A percentile compares a stretch with the other conserved stretches of the same genome.
Evolutionary conservation across 2,888 invertebrate genomes (phyloP).

Genomic region (Dryadula phaetusa): DNA sequence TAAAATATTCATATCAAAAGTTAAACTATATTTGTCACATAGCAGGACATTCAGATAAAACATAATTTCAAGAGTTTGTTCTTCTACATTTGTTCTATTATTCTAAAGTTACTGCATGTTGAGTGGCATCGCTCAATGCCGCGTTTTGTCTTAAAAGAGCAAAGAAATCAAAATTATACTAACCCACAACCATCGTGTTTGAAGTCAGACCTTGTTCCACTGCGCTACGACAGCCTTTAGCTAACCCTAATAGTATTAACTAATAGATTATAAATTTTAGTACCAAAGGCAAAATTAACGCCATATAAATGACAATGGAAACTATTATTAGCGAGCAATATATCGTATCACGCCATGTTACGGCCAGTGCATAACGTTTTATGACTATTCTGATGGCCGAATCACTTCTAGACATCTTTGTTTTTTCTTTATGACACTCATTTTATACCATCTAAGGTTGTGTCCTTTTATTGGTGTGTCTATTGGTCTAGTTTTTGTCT

Average conservation of each 20-base stretch:
- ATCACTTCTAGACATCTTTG: conserved; percentile 61
- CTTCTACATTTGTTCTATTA: no score
- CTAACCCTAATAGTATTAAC: background rate
- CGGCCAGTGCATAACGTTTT: conserved; percentile 67
- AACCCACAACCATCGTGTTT: no score
- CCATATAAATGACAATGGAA: conserved; percentile 44
- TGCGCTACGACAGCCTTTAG: background rate
- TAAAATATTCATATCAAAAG: no score
- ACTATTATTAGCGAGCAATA: conserved; percentile 56
- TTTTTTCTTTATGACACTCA: conserved; percentile 54
- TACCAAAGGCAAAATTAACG: conserved; percentile 18
- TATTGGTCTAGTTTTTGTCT: conserved; percentile 36
- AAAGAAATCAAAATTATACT: no score
- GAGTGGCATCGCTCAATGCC: no score
- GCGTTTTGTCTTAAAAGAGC: no score
- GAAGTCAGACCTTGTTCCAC: no score
- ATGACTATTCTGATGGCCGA: conserved; percentile 61
- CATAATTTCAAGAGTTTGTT: no score
- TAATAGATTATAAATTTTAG: background rate
- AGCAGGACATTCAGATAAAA: no score
- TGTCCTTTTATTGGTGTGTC: conserved; percentile 44
- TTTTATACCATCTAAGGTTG: conserved; percentile 48
- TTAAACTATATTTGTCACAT: no score
- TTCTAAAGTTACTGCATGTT: no score
- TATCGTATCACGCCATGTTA: conserved; percentile 68